Percentiles rank a stretch among this genome's conserved stretches.
These are phyloP conservation scores for Cynocephalus volans DNA, from an alignment of 2,113 vertebrate genomes.

Conservation along the genomic window DNA sequence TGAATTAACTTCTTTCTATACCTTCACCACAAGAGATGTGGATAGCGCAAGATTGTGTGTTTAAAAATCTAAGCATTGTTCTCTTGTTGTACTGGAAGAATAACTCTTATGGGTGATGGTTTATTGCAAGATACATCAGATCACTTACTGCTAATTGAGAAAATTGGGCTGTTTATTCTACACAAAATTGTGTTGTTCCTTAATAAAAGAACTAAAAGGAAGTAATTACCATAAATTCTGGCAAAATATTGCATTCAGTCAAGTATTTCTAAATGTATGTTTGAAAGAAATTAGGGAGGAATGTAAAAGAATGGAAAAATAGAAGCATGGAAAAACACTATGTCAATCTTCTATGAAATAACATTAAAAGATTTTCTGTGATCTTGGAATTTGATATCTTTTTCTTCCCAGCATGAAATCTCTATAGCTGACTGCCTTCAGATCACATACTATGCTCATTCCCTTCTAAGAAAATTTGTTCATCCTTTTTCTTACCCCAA, in stretches of 20 bases:
- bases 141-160: conserved; percentile 76
- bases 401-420: not conserved
- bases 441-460: not conserved
- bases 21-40: not conserved
- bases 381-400: not conserved
- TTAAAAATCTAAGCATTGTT: conserved; percentile 61
- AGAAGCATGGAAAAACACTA: not conserved
- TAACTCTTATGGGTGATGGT: conserved; percentile 70
- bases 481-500: too few species aligned
- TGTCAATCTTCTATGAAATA: conserved; percentile 13
- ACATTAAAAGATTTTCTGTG: not conserved
- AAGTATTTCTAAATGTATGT: conserved; percentile 82
- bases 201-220: conserved; percentile 84
- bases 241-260: conserved; percentile 81
- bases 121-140: conserved; percentile 78
- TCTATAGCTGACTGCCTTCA: not conserved
- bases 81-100: conserved; percentile 70
- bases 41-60: not conserved
- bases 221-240: conserved; percentile 76
- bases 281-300: conserved; percentile 69
- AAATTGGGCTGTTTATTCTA: conserved; percentile 76
- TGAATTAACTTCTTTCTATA: conserved; percentile 71
- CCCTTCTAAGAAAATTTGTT: not conserved
- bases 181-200: conserved; percentile 73
- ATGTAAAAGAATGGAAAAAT: not conserved